Evolutionary conservation across 1,140 invertebrate genomes (phyloP).

Genomic region (Nasonia vitripennis): DNA sequence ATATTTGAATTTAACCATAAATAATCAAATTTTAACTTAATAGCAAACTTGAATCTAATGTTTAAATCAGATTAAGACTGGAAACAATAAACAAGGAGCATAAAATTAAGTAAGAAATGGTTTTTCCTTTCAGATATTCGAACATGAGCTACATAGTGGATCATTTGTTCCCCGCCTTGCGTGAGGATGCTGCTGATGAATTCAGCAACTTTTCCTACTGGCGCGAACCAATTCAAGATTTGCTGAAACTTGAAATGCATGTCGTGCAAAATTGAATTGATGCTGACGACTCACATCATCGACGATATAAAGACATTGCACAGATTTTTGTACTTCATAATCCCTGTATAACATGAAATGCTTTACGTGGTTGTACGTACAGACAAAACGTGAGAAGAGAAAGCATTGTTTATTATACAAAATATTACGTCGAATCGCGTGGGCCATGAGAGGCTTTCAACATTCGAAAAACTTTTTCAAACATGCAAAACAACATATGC

Average conservation of each 20-base stretch:
- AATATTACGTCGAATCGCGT: background rate
- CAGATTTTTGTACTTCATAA: slow-evolving; percentile 44
- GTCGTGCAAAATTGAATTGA: slow-evolving; percentile 55
- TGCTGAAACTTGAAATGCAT: slow-evolving; percentile 63
- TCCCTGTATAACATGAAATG: slow-evolving; percentile 16
- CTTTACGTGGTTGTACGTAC: background rate
- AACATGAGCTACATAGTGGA: slow-evolving; percentile 95
- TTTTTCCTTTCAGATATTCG: slow-evolving; percentile 84
- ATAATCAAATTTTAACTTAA: slow-evolving; percentile 7
- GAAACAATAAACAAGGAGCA: background rate
- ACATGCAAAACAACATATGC: slow-evolving; percentile 14
- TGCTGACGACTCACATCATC: background rate
- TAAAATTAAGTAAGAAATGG: slow-evolving; percentile 38
- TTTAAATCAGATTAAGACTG: background rate
- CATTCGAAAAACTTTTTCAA: slow-evolving; percentile 5
- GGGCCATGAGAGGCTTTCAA: background rate
- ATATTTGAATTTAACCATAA: background rate
- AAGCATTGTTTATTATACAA: background rate
- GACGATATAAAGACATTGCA: slow-evolving; percentile 1
- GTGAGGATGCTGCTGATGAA: slow-evolving; percentile 84
- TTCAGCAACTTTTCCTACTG: slow-evolving; percentile 94
- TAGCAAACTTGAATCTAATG: background rate
- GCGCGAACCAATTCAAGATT: slow-evolving; percentile 86
- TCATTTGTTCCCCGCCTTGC: slow-evolving; percentile 91
- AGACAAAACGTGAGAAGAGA: background rate